A percentile compares a stretch with the other conserved stretches of the same genome.
Conservation (phyloP, 35 echinoderm and acorn worm genomes). For the Ophiothrix spiculata region DNA sequence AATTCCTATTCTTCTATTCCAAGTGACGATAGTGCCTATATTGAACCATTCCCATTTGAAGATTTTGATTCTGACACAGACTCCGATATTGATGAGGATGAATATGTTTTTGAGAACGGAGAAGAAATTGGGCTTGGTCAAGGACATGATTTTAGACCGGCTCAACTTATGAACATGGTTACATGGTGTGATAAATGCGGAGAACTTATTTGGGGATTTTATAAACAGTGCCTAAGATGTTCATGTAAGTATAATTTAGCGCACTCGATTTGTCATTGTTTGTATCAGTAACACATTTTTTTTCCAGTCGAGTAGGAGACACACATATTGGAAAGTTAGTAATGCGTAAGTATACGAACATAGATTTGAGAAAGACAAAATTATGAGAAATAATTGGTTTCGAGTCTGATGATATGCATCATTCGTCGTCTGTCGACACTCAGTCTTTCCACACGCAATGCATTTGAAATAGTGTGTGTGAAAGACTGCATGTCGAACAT, state of each 20-base stretch:
- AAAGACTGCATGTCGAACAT: no score
- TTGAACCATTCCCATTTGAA: slow-evolving; percentile 40
- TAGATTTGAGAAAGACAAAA: no score
- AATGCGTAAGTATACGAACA: no score
- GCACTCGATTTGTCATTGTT: background rate
- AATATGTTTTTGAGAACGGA: slow-evolving; percentile 36
- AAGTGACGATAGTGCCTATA: slow-evolving; percentile 42
- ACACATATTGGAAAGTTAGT: no score
- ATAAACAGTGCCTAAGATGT: slow-evolving; percentile 81
- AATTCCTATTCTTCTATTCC: slow-evolving; percentile 25
- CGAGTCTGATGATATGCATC: no score
- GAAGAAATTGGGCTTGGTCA: slow-evolving; percentile 43
- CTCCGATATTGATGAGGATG: slow-evolving; percentile 40
- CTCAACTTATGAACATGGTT: slow-evolving; percentile 60
- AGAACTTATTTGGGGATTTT: slow-evolving; percentile 73
- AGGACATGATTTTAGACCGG: slow-evolving; percentile 69
- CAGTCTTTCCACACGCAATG: no score
- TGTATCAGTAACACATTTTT: no score
- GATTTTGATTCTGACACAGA: slow-evolving; percentile 38
- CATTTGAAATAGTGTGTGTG: no score
- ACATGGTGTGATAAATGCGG: slow-evolving; percentile 90
- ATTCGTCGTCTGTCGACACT: no score
- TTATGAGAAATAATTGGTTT: no score
- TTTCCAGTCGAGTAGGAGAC: no score
- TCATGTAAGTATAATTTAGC: slow-evolving; percentile 67